Percentiles rank a stretch among this genome's conserved stretches.
Conservation (phyloP, 2,888 invertebrate species). For the Clitarchus hookeri region DNA sequence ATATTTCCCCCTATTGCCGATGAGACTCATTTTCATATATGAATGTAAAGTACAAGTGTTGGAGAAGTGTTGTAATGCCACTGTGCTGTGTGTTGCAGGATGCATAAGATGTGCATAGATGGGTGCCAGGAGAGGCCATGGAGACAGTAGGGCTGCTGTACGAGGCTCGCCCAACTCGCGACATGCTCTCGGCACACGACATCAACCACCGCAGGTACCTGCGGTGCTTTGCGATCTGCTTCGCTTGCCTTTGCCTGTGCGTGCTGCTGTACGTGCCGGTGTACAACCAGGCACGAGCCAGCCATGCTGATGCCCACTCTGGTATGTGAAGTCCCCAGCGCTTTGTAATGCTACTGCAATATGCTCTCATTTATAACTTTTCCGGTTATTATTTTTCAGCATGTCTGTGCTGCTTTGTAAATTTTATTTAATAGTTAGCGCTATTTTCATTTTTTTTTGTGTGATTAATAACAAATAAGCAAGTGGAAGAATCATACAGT, state of each 20-base stretch:
- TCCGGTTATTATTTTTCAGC: too few species aligned
- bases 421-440: too few species aligned
- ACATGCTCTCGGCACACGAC: constrained; percentile 9
- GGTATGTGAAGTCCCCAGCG: constrained; percentile 15
- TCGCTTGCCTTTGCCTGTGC: constrained; percentile 38
- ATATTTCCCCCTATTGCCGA: too few species aligned
- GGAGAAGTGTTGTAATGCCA: not conserved
- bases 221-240: constrained; percentile 41
- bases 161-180: constrained; percentile 29
- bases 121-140: constrained; percentile 18
- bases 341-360: too few species aligned
- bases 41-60: too few species aligned
- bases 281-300: constrained; percentile 39
- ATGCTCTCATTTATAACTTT: too few species aligned
- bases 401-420: too few species aligned
- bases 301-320: constrained; percentile 30
- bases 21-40: too few species aligned
- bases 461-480: too few species aligned
- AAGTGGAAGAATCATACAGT: too few species aligned
- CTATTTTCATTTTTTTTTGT: too few species aligned
- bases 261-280: constrained; percentile 42
- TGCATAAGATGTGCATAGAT: not conserved
- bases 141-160: constrained; percentile 29
- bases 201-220: constrained; percentile 37
- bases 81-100: not conserved